These are phyloP conservation scores for Alsophila aescularia DNA, from an alignment of 2,888 invertebrate genomes.

Conservation along the genomic window DNA sequence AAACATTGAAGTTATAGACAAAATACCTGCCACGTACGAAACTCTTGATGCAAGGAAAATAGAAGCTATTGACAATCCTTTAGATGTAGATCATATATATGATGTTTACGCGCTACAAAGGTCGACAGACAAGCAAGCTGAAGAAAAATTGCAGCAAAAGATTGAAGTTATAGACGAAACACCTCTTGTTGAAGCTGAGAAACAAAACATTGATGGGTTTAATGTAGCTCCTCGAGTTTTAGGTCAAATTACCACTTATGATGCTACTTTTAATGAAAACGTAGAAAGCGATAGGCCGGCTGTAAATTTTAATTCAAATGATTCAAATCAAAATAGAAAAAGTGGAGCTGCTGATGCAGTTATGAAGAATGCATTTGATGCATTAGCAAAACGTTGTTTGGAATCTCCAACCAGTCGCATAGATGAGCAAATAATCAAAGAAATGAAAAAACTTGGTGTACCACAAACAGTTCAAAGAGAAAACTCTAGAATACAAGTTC, in stretches of 20 bases:
- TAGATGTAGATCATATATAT: neutral
- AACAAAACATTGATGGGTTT: conserved; percentile 47
- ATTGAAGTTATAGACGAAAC: conserved; percentile 58
- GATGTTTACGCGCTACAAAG: conserved; percentile 30
- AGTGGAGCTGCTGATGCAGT: conserved; percentile 13
- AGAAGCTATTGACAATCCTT: no score
- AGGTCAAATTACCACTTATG: conserved; percentile 27
- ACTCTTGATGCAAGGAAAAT: neutral
- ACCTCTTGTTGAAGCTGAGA: conserved; percentile 52
- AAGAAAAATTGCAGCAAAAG: conserved; percentile 57
- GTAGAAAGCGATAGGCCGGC: conserved; percentile 3
- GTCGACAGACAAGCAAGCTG: conserved; percentile 47
- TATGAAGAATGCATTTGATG: conserved; percentile 36
- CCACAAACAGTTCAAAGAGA: conserved; percentile 30
- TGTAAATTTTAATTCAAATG: conserved; percentile 18
- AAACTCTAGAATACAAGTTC: conserved; percentile 25
- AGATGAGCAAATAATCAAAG: conserved; percentile 48
- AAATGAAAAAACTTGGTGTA: conserved; percentile 47
- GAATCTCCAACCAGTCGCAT: conserved; percentile 43
- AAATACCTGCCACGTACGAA: conserved; percentile 19
- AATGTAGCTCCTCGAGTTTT: conserved; percentile 50
- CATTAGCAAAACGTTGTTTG: conserved; percentile 48
- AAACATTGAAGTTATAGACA: no score
- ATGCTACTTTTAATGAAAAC: conserved; percentile 3
- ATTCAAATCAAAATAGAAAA: conserved; percentile 10